Evolutionary conservation across 1,140 invertebrate genomes (phyloP).

Genomic region (Cecropterus lyciades): DNA sequence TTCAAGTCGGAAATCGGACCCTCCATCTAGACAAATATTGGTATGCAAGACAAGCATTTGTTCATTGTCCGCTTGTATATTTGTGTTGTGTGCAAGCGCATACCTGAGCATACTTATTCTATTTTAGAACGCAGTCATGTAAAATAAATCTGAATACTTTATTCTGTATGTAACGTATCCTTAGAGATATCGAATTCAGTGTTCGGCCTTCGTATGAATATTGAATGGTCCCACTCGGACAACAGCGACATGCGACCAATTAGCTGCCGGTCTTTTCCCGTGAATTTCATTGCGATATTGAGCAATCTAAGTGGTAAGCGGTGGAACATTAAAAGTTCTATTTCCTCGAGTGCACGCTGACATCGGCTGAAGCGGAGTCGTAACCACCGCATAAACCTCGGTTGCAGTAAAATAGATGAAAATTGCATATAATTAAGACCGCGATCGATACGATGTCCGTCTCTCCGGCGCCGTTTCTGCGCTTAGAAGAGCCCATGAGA

Average conservation of each 20-base stretch:
- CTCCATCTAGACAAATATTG: conserved; percentile 30
- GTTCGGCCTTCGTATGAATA: conserved; percentile 20
- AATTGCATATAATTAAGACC: conserved; percentile 65
- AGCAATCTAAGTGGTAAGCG: conserved; percentile 17
- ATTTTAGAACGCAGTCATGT: conserved; percentile 27
- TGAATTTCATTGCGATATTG: conserved; percentile 16
- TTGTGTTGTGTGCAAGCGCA: conserved; percentile 25
- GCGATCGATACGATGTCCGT: conserved; percentile 40
- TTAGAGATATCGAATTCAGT: conserved; percentile 25
- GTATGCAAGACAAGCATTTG: conserved; percentile 30
- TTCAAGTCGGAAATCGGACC: conserved; percentile 18
- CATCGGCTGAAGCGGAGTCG: neutral
- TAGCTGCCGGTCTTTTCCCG: conserved; percentile 17
- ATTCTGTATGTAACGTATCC: conserved; percentile 21
- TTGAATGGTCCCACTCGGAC: conserved; percentile 11
- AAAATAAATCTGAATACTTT: conserved; percentile 30
- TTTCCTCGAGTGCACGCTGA: conserved; percentile 14
- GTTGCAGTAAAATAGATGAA: conserved; percentile 59
- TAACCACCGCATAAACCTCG: conserved; percentile 28
- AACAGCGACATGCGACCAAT: conserved; percentile 5
- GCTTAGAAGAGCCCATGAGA: conserved; percentile 44
- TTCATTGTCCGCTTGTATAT: conserved; percentile 30
- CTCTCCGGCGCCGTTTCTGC: conserved; percentile 45
- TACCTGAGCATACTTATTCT: conserved; percentile 29
- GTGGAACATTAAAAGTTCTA: conserved; percentile 13